Base-by-base conservation (phyloP, 2,113 vertebrate species). In the Saccopteryx bilineata region DNA sequence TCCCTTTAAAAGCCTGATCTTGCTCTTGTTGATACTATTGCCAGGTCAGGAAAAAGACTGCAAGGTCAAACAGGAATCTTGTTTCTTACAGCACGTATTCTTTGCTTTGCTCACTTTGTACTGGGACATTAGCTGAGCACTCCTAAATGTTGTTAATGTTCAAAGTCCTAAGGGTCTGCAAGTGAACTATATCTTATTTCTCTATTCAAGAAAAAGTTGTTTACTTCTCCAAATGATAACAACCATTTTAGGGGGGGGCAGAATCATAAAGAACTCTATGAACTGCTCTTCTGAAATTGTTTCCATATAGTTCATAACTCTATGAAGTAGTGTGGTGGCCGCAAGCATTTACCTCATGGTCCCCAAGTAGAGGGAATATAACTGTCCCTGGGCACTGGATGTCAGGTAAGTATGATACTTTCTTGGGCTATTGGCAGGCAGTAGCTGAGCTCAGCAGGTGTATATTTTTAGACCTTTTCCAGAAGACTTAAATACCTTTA, bases 381-480 rank as follows among this genome's bases (percentile, higher is more conserved):
- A 19, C 6, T 48, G 18, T 48, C 2, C 7, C 19, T 10, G n/a
- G 21, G 1, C 9, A 5, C 23, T 50, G 33, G 3, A 1, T 24
- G 7, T 8, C 26, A 5, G 5, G 11, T 52, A 52, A 18, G 2
- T 33, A 39, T 8, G 31, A 52, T 2, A 2, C 5, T 68, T 85
- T 17, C 26, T 15, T 61, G 21, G 5, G 13, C 1, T 50, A 10
- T 0, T 11, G 11, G 9, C 7, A 75, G 75, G 9, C 8, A 69
- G 13, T 83, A 69, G 13, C 1, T 46, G 26, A 78, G 4, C 8
- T 89, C 39, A 63, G 6, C 9, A 65, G 7, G 5, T 8, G 26
- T 26, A 17, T 26, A 28, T 6, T 5, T 48, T 6, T 12, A 71
- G 2, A 78, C 1, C 0, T n/a, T 68, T 86, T 4, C 5, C 28